Conservation (phyloP, 2,797 vertebrate genomes). For the Ispidina picta region DNA sequence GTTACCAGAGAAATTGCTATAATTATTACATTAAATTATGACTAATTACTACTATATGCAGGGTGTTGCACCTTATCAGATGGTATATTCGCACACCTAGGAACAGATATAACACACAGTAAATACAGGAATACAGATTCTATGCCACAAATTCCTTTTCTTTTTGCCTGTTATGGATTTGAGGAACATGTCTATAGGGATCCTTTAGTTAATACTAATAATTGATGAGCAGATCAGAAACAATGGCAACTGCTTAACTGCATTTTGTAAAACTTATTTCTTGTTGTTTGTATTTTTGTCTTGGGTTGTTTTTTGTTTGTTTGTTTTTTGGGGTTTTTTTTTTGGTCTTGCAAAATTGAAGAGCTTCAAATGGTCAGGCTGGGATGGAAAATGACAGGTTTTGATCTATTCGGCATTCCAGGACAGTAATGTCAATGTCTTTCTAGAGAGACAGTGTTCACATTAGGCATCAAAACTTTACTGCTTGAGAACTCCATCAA, state of each 20-base stretch:
- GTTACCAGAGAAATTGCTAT: not conserved
- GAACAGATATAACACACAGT: not conserved
- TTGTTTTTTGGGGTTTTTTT: not conserved
- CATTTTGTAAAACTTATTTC: not conserved
- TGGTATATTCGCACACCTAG: not conserved
- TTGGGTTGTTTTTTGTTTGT: not conserved
- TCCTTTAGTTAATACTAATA: not conserved
- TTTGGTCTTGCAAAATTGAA: not conserved
- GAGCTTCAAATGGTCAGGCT: not conserved
- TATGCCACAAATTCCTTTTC: not conserved
- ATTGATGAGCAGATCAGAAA: not conserved
- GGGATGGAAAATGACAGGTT: not conserved
- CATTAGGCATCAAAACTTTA: not conserved
- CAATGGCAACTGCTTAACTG: not conserved
- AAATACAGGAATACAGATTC: not conserved
- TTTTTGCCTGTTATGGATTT: not conserved
- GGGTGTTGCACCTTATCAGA: conserved; percentile 15
- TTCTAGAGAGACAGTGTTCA: not conserved
- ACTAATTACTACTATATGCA: conserved; percentile 11
- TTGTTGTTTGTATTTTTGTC: not conserved
- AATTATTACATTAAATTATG: conserved; percentile 27
- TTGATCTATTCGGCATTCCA: not conserved
- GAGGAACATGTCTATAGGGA: not conserved
- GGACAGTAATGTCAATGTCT: not conserved
- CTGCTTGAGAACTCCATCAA: not conserved